phyloP scores from a whole-genome alignment of 1,140 invertebrate genomes.

The Saxidomus purpurata region DNA sequence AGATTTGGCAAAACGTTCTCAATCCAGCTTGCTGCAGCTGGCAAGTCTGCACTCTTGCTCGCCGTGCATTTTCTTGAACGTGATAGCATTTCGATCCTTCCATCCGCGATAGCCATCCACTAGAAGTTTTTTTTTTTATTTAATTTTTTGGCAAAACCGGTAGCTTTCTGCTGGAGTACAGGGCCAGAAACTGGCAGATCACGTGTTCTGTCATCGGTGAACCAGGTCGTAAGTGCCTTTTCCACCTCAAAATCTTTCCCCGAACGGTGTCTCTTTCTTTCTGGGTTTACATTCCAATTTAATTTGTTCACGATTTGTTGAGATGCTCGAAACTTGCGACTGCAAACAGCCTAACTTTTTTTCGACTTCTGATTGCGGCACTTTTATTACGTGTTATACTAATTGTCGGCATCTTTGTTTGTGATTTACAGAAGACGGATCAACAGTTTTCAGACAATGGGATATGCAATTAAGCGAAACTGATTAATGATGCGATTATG shows the following conservation, averaged over 20 bases:
- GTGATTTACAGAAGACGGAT: no score
- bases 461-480: no score
- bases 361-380: no score
- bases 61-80: background rate
- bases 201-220: conserved; percentile 47
- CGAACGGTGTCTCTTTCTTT: conserved; percentile 60
- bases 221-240: conserved; percentile 57
- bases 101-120: conserved; percentile 73
- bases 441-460: no score
- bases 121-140: conserved; percentile 77
- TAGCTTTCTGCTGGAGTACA: conserved; percentile 79
- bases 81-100: conserved; percentile 72
- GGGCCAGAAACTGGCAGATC: conserved; percentile 67
- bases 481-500: no score
- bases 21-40: no score
- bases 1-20: no score
- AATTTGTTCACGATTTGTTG: conserved; percentile 61
- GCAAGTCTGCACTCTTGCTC: no score
- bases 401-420: no score
- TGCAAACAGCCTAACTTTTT: no score
- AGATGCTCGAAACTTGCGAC: conserved; percentile 34
- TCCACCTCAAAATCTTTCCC: conserved; percentile 70
- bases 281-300: conserved; percentile 52
- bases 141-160: conserved; percentile 72
- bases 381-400: no score